A percentile compares a stretch with the other conserved stretches of the same genome.
phyloP scores from a whole-genome alignment of 2,888 invertebrate species.

The Macrophya annulata region DNA sequence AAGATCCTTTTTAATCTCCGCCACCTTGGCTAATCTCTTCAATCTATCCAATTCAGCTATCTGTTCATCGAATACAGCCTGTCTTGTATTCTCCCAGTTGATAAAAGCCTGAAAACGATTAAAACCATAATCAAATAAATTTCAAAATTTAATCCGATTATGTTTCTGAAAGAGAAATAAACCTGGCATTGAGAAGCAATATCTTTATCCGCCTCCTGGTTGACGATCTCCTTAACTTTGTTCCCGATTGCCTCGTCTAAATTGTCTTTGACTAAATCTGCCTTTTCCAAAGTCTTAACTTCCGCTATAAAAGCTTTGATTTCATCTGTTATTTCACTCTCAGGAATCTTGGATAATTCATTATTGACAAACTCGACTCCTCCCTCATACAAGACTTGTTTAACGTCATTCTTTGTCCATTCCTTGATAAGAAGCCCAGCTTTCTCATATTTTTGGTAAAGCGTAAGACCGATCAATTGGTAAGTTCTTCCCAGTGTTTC shows the following conservation, averaged over 20 bases:
- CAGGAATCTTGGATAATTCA: constrained; percentile 72
- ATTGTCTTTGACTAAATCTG: constrained; percentile 69
- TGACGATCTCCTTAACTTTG: constrained; percentile 82
- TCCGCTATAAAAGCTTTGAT: constrained; percentile 74
- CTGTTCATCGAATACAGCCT: constrained; percentile 83
- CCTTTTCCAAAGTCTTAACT: constrained; percentile 63
- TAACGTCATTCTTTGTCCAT: constrained; percentile 66
- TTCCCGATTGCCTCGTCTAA: constrained; percentile 81
- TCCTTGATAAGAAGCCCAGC: constrained; percentile 73
- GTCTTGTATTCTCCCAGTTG: constrained; percentile 83
- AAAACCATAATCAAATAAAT: constrained; percentile 30
- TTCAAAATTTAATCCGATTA: background rate
- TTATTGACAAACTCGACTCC: constrained; percentile 76
- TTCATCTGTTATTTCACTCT: constrained; percentile 75
- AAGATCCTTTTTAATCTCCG: constrained; percentile 83
- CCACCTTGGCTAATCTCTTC: constrained; percentile 81
- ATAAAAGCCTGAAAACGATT: constrained; percentile 79
- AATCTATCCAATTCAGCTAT: constrained; percentile 80
- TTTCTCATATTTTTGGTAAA: constrained; percentile 86
- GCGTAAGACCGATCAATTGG: constrained; percentile 85
- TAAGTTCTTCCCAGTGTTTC: constrained; percentile 82
- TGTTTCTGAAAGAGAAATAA: constrained; percentile 51
- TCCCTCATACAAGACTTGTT: constrained; percentile 78
- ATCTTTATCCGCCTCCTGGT: constrained; percentile 82
- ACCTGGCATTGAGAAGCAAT: constrained; percentile 83